phyloP scores from a whole-genome alignment of 1,140 invertebrate genomes.

The Daktulosphaira vitifoliae region DNA sequence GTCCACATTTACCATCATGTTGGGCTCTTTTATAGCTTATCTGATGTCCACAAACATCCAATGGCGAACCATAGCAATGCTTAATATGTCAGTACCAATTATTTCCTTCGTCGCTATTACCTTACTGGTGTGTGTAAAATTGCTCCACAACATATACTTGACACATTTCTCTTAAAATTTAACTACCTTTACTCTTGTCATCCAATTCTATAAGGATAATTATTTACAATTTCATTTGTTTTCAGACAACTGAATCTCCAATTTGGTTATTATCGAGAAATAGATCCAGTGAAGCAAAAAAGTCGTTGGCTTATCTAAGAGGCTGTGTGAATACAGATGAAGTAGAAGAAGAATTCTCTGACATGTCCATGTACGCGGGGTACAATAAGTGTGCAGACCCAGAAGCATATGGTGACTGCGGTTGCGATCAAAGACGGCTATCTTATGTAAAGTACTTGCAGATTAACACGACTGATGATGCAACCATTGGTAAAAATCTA shows the following conservation, averaged over 20 bases:
- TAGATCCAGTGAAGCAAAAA: conserved; percentile 45
- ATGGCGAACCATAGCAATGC: conserved; percentile 33
- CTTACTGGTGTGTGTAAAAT: conserved; percentile 35
- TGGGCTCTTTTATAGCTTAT: conserved; percentile 38
- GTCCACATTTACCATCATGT: conserved; percentile 37
- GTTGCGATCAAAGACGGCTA: conserved; percentile 1
- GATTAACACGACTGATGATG: conserved; percentile 5
- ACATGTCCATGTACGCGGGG: conserved; percentile 40
- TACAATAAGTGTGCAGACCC: conserved; percentile 8
- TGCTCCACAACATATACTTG: too few species aligned
- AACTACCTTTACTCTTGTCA: too few species aligned
- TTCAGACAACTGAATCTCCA: conserved; percentile 56
- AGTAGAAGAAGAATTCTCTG: conserved; percentile 47
- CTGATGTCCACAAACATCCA: conserved; percentile 35
- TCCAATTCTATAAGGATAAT: too few species aligned
- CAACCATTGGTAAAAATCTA: neutral
- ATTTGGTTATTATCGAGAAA: conserved; percentile 51
- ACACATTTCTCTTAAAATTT: too few species aligned
- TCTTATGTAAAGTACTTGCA: conserved; percentile 23
- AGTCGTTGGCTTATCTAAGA: conserved; percentile 46
- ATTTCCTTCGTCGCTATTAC: conserved; percentile 35
- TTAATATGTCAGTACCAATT: conserved; percentile 35
- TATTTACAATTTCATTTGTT: too few species aligned
- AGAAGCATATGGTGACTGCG: conserved; percentile 12
- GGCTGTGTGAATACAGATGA: conserved; percentile 46